phyloP scores from a whole-genome alignment of 1,140 invertebrate species.

The Lutraria rhynchaena region DNA sequence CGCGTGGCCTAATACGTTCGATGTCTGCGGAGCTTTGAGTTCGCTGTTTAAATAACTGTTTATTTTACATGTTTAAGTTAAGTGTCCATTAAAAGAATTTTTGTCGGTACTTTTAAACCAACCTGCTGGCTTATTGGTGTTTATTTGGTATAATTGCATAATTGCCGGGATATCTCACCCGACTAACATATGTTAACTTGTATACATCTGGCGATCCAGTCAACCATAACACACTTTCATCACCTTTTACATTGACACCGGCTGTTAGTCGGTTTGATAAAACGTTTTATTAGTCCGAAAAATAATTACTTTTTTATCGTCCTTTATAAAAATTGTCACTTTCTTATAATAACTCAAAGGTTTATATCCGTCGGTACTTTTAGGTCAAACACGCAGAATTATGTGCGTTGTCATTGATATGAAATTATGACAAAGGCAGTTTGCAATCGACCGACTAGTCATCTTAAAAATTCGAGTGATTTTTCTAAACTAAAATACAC shows the following conservation, averaged over 20 bases:
- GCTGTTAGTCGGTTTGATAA: constrained; percentile 9
- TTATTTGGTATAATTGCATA: constrained; percentile 45
- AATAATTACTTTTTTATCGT: too few species aligned
- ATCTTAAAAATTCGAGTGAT: too few species aligned
- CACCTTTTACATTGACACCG: constrained; percentile 23
- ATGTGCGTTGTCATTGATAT: too few species aligned
- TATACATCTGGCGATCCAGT: constrained; percentile 22
- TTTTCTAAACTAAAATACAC: too few species aligned
- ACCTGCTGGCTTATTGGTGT: constrained; percentile 17
- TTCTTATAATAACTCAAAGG: too few species aligned
- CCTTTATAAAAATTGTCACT: too few species aligned
- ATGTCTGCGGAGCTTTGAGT: background rate
- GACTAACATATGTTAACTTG: constrained; percentile 37
- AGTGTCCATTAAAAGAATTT: constrained; percentile 7
- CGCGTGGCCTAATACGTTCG: background rate
- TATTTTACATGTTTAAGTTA: constrained; percentile 39
- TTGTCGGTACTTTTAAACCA: constrained; percentile 7
- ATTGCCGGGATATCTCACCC: constrained; percentile 36
- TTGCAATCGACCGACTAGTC: too few species aligned
- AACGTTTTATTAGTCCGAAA: constrained; percentile 8
- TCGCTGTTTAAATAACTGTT: constrained; percentile 39
- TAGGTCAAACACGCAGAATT: too few species aligned
- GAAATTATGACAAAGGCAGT: too few species aligned
- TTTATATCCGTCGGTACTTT: too few species aligned
- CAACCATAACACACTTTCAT: constrained; percentile 14